Evolutionary conservation across 2,113 vertebrate genomes (phyloP).

Genomic region (Chiloscyllium plagiosum): DNA sequence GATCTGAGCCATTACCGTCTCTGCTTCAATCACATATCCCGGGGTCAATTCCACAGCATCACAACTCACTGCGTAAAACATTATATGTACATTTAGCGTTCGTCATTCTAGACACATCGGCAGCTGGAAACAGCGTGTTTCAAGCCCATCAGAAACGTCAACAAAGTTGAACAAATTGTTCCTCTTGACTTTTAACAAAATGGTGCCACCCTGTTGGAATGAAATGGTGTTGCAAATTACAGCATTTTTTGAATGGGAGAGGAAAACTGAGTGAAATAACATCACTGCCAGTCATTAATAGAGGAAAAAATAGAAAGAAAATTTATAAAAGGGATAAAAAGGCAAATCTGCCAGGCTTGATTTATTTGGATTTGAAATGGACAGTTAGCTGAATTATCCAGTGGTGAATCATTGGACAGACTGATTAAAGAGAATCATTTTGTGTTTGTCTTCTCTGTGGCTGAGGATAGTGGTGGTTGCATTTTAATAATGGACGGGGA

Average conservation of each 20-base stretch:
- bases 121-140: not conserved
- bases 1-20: not conserved
- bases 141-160: not conserved
- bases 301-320: too few species aligned
- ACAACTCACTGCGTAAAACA: not conserved
- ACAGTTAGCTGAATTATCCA: too few species aligned
- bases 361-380: not conserved
- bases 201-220: not conserved
- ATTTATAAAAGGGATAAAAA: too few species aligned
- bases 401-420: not conserved
- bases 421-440: not conserved
- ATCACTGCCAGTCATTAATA: not conserved
- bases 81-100: not conserved
- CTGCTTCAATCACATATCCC: not conserved
- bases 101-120: not conserved
- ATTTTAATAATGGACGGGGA: not conserved
- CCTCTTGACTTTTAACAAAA: not conserved
- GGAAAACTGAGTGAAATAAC: not conserved
- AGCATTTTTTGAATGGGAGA: not conserved
- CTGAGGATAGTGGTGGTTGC: not conserved
- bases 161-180: not conserved
- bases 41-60: not conserved
- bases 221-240: not conserved
- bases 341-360: not conserved
- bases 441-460: not conserved